Evolutionary conservation across 2,113 vertebrate genomes (phyloP).

Genomic region (Crotalus horridus): DNA sequence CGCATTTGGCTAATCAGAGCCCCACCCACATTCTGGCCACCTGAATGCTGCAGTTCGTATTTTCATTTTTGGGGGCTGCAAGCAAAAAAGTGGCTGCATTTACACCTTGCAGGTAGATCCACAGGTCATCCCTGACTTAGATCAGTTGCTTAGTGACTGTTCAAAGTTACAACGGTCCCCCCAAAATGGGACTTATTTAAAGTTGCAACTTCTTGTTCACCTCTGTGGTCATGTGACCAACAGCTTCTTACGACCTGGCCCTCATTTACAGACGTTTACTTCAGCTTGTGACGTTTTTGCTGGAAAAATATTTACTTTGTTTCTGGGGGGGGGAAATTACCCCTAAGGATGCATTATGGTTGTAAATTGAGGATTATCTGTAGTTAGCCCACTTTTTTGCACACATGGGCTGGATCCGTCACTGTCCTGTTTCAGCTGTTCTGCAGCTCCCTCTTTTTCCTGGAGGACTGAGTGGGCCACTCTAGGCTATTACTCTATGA

Average conservation of each 20-base stretch:
- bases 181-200: not conserved
- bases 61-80: not conserved
- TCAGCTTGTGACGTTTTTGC: not conserved
- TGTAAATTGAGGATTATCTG: no score
- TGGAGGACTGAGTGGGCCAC: not conserved
- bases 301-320: no score
- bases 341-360: no score
- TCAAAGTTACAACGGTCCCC: not conserved
- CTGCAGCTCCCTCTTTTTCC: not conserved
- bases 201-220: not conserved
- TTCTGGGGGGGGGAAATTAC: no score
- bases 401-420: not conserved
- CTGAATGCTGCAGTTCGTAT: not conserved
- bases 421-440: not conserved
- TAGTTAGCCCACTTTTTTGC: not conserved
- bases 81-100: not conserved
- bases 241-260: not conserved
- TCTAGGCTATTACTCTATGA: not conserved
- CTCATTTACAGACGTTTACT: not conserved
- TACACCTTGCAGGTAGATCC: not conserved
- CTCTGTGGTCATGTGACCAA: not conserved
- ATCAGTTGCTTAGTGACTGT: not conserved
- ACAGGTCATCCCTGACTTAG: not conserved
- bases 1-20: not conserved
- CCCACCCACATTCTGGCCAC: not conserved